These are phyloP conservation scores for Drosophila neutralis DNA, from an alignment of 2,888 invertebrate genomes.

Conservation along the genomic window DNA sequence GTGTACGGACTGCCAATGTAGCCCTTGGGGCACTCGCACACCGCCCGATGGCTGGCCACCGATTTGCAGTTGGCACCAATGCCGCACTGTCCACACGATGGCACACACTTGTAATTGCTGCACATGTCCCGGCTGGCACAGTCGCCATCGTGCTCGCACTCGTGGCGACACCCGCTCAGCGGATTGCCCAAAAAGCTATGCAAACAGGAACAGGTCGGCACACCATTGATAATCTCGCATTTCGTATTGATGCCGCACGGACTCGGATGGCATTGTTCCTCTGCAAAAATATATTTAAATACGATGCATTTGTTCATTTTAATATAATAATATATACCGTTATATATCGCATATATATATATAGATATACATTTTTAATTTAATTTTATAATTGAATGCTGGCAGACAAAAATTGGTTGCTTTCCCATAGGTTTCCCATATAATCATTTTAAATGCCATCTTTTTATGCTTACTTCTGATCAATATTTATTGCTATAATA, in stretches of 20 bases:
- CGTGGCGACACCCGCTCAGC: slow-evolving; percentile 91
- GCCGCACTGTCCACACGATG: slow-evolving; percentile 92
- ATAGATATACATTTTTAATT: no score
- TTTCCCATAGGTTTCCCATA: no score
- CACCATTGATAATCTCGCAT: slow-evolving; percentile 91
- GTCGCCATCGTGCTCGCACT: slow-evolving; percentile 92
- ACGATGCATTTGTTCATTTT: neutral
- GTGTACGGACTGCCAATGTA: slow-evolving; percentile 92
- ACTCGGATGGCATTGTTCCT: slow-evolving; percentile 92
- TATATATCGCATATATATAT: no score
- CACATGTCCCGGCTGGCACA: slow-evolving; percentile 90
- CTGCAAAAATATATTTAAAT: slow-evolving; percentile 84
- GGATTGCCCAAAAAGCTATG: slow-evolving; percentile 92
- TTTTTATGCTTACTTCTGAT: no score
- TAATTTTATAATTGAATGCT: no score
- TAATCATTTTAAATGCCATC: no score
- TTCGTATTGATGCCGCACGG: slow-evolving; percentile 93
- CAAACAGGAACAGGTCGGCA: slow-evolving; percentile 92
- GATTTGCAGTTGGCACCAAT: slow-evolving; percentile 91
- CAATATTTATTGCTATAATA: no score
- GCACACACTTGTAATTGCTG: slow-evolving; percentile 89
- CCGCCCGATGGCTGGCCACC: slow-evolving; percentile 90
- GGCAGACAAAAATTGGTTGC: no score
- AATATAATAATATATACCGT: neutral
- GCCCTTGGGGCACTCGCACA: slow-evolving; percentile 93